These are phyloP conservation scores for Crypturellus undulatus DNA, from an alignment of 2,113 vertebrate genomes.

Conservation along the genomic window DNA sequence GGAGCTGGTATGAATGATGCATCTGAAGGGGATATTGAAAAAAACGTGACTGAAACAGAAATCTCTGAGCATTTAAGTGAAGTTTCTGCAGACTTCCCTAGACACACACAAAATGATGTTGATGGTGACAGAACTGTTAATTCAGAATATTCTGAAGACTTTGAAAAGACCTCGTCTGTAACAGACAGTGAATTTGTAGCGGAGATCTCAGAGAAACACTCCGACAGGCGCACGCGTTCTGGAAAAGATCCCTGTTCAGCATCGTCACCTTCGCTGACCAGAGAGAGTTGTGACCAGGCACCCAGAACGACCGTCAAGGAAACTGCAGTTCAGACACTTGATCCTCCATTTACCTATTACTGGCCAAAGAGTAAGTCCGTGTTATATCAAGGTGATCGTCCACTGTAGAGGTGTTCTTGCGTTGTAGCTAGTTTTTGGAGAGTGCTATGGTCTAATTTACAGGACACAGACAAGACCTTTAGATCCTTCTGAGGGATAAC, in stretches of 20 bases:
- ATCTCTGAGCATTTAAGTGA: conserved; percentile 79
- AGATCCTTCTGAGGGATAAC: neutral
- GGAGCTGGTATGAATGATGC: neutral
- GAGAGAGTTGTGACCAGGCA: fast-evolving
- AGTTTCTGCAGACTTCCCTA: neutral
- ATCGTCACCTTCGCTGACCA: fast-evolving
- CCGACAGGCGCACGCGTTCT: fast-evolving
- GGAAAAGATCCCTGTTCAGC: neutral
- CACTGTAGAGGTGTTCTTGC: fast-evolving
- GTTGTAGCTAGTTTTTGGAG: neutral
- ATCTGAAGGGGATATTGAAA: neutral
- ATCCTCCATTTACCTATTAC: conserved; percentile 10
- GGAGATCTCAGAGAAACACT: fast-evolving
- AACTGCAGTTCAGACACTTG: conserved; percentile 80
- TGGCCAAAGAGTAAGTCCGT: conserved; percentile 79
- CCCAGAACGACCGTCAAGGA: conserved; percentile 72
- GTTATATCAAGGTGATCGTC: neutral
- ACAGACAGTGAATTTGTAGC: neutral
- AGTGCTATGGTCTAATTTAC: neutral
- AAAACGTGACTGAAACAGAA: neutral
- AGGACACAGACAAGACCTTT: fast-evolving
- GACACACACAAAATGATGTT: neutral
- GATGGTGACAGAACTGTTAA: neutral
- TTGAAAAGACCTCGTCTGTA: conserved; percentile 9
- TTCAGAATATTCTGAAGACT: conserved; percentile 73